Conservation (phyloP, 2,797 vertebrate genomes). For the Poecilia velifera region DNA sequence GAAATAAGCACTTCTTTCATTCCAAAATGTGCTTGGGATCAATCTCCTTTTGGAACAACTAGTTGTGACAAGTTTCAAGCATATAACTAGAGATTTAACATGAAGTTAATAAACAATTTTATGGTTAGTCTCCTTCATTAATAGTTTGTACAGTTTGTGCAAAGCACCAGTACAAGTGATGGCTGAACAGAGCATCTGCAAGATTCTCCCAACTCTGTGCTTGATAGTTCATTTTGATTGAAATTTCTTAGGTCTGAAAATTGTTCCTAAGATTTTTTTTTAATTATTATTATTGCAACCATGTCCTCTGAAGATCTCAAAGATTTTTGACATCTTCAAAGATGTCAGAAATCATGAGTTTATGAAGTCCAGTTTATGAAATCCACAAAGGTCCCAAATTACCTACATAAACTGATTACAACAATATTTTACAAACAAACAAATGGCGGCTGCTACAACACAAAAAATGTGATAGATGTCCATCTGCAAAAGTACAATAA, state of each 20-base stretch:
- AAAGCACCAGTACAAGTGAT: neutral
- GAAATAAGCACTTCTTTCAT: neutral
- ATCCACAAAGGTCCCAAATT: neutral
- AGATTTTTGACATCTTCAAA: no score
- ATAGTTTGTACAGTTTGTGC: neutral
- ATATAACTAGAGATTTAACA: neutral
- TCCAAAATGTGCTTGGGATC: neutral
- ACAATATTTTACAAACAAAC: neutral
- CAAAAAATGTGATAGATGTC: neutral
- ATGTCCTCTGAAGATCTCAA: neutral
- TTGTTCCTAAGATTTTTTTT: no score
- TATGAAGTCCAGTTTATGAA: neutral
- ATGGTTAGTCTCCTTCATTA: neutral
- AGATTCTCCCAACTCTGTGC: neutral
- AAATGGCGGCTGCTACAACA: neutral
- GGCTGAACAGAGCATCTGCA: neutral
- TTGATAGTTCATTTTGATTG: neutral
- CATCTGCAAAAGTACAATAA: neutral
- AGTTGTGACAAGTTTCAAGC: neutral
- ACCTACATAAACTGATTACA: neutral
- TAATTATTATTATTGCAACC: no score
- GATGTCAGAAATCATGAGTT: no score
- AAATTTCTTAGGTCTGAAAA: no score
- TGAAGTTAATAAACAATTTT: neutral
- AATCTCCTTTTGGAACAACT: neutral